These are phyloP conservation scores for Ascidia mentula DNA, from an alignment of 23 tunicate genomes.

Conservation along the genomic window DNA sequence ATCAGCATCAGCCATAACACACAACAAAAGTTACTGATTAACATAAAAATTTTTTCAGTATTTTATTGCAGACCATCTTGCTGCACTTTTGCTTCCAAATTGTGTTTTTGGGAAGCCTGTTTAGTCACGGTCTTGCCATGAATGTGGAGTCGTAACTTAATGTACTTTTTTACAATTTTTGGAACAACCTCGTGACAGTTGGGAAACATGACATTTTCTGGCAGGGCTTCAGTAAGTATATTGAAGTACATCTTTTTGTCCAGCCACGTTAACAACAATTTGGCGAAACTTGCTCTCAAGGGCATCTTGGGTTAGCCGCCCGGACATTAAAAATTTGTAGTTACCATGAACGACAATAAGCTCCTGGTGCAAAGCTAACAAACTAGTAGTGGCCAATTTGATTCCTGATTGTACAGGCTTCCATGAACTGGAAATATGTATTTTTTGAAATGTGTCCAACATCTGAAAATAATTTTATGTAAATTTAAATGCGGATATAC, in stretches of 20 bases:
- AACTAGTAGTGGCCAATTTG: not conserved
- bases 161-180: conserved; percentile 1
- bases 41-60: too few species aligned
- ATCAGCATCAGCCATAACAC: not conserved
- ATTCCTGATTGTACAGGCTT: not conserved
- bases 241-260: not conserved
- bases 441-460: not conserved
- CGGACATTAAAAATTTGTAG: not conserved
- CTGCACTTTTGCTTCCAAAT: conserved; percentile 13
- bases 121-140: conserved; percentile 17
- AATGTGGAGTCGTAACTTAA: conserved; percentile 5
- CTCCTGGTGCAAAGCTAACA: conserved; percentile 5
- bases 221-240: not conserved
- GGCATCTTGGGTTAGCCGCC: not conserved
- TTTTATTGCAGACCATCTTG: not conserved
- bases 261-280: not conserved
- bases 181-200: conserved; percentile 5
- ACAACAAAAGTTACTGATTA: not conserved
- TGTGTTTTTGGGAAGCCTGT: not conserved
- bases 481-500: too few species aligned
- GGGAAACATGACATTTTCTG: not conserved
- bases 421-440: not conserved
- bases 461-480: too few species aligned
- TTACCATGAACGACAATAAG: conserved; percentile 4
- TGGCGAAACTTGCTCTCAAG: conserved; percentile 12